A percentile compares a stretch with the other conserved stretches of the same genome.
phyloP scores from a whole-genome alignment of 2,888 invertebrate genomes.

The Colostygia pectinataria region DNA sequence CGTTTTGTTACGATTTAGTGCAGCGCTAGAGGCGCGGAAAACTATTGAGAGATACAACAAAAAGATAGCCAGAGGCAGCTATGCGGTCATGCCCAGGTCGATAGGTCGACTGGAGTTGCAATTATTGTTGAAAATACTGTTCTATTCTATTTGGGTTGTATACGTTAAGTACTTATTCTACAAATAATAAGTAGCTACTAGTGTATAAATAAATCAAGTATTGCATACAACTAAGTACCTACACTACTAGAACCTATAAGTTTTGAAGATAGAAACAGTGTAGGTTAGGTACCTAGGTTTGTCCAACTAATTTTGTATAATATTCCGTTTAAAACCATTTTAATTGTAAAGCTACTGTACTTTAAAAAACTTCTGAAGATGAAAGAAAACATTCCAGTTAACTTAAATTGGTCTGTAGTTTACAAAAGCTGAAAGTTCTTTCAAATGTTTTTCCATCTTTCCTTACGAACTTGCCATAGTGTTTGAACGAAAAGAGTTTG shows the following conservation, averaged over 20 bases:
- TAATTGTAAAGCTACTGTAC: background rate
- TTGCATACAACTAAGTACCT: no score
- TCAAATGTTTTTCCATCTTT: constrained; percentile 8
- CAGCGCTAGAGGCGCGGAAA: constrained; percentile 41
- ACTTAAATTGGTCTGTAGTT: constrained; percentile 8
- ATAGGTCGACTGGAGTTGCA: constrained; percentile 10
- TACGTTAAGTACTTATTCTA: no score
- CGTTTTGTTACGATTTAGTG: constrained; percentile 30
- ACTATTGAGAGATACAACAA: constrained; percentile 42
- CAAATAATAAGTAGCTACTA: no score
- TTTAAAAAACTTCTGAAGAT: constrained; percentile 2
- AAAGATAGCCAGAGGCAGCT: constrained; percentile 31
- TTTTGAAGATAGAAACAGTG: no score
- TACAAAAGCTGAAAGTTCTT: constrained; percentile 8
- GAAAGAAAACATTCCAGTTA: constrained; percentile 2
- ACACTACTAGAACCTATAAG: no score
- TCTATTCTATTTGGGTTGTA: no score
- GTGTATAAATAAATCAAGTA: no score
- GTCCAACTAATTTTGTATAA: no score
- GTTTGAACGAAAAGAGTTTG: constrained; percentile 26
- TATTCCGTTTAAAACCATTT: no score
- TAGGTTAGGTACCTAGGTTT: no score
- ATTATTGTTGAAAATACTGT: background rate
- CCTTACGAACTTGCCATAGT: constrained; percentile 9
- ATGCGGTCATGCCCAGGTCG: constrained; percentile 25